phyloP scores from a whole-genome alignment of 1,140 invertebrate genomes.

The Calliphora vicina region DNA sequence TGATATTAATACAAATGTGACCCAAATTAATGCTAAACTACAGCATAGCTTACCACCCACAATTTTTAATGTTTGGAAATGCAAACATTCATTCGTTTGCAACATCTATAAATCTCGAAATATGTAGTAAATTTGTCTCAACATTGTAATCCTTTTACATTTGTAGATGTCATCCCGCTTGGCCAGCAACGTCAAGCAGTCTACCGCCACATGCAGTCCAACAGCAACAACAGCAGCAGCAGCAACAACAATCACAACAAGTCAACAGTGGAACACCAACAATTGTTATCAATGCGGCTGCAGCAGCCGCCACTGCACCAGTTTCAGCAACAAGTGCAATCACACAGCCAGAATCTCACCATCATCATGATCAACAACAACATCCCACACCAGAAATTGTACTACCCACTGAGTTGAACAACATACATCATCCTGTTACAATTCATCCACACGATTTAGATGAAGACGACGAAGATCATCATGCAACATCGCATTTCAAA shows the following conservation, averaged over 20 bases:
- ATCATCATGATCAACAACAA: not conserved
- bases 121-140: not conserved
- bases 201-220: constrained; percentile 26
- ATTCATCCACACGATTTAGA: not conserved
- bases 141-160: constrained; percentile 1
- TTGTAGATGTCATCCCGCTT: constrained; percentile 46
- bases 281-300: constrained; percentile 56
- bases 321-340: constrained; percentile 19
- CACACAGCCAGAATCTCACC: constrained; percentile 39
- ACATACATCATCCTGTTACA: constrained; percentile 14
- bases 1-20: not conserved
- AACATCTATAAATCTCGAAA: not conserved
- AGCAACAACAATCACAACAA: constrained; percentile 12
- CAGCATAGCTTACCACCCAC: not conserved
- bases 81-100: not conserved
- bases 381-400: not conserved
- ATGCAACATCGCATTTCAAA: not conserved
- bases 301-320: constrained; percentile 43
- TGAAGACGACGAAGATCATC: not conserved
- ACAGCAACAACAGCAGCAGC: constrained; percentile 22
- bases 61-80: not conserved
- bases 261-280: constrained; percentile 37
- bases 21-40: not conserved
- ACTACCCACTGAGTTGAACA: not conserved
- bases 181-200: constrained; percentile 26